Conservation (phyloP, 92 coral and sea anemone species). For the Pocillopora grandis region DNA sequence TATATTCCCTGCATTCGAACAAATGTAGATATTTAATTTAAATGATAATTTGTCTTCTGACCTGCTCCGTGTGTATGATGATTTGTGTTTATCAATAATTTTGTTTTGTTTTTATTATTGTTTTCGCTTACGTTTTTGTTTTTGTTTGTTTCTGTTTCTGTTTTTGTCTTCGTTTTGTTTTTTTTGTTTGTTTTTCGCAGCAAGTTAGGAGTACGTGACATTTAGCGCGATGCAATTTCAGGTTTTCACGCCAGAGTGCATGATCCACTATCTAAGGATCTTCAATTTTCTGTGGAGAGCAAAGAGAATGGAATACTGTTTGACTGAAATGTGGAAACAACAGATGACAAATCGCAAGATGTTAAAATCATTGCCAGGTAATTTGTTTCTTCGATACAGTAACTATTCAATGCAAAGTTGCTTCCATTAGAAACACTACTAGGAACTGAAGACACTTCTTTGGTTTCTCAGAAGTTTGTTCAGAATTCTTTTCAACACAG, state of each 20-base stretch:
- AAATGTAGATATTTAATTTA: too few species aligned
- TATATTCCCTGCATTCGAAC: too few species aligned
- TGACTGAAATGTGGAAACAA: constrained; percentile 92
- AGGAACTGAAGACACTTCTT: not conserved
- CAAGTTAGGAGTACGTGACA: too few species aligned
- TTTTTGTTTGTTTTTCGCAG: not conserved
- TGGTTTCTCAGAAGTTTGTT: not conserved
- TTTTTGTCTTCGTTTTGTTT: not conserved
- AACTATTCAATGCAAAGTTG: not conserved
- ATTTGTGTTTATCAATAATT: too few species aligned
- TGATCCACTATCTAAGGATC: constrained; percentile 90
- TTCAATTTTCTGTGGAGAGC: constrained; percentile 99
- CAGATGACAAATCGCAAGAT: constrained; percentile 91
- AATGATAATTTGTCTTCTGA: not conserved
- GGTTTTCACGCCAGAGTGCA: constrained; percentile 98
- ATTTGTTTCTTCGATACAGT: too few species aligned
- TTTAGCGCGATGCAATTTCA: not conserved
- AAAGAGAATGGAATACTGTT: constrained; percentile 92
- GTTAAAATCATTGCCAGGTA: constrained; percentile 89
- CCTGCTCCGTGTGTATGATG: too few species aligned
- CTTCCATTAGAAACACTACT: too few species aligned
- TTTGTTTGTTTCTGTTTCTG: not conserved
- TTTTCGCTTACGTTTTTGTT: too few species aligned
- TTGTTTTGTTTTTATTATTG: too few species aligned
- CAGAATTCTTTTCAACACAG: not conserved